Conservation (phyloP, 2,797 vertebrate species). For the Nasua narica region DNA sequence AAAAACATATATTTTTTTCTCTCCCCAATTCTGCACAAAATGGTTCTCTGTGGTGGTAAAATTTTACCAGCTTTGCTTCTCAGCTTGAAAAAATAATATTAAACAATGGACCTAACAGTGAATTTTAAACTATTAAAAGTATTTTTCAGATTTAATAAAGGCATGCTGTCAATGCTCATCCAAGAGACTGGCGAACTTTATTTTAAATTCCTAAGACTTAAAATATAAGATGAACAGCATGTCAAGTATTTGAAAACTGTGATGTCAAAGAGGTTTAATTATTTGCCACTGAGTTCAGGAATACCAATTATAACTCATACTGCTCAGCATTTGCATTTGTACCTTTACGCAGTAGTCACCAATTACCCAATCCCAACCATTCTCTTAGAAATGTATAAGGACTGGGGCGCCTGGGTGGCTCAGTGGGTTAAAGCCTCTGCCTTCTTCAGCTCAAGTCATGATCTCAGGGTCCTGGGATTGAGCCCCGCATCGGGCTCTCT, state of each 20-base stretch:
- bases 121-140: not conserved
- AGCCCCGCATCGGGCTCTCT: too few species aligned
- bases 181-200: not conserved
- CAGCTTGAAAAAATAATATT: conserved; percentile 32
- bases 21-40: conserved; percentile 25
- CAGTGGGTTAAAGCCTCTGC: too few species aligned
- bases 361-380: not conserved
- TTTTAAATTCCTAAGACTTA: not conserved
- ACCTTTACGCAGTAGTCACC: not conserved
- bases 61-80: not conserved
- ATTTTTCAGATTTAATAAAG: conserved; percentile 23
- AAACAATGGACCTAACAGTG: not conserved
- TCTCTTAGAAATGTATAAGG: not conserved
- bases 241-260: not conserved
- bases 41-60: not conserved
- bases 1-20: conserved; percentile 53
- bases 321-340: not conserved
- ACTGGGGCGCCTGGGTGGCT: too few species aligned
- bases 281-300: not conserved
- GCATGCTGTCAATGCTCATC: not conserved
- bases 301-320: not conserved
- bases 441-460: too few species aligned
- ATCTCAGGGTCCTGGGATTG: too few species aligned
- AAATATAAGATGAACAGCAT: not conserved
- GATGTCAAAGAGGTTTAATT: not conserved